Evolutionary conservation across 2,113 vertebrate genomes (phyloP), one percentile per base, ranked within the genome.

Genomic region (Ardeotis arabs): DNA sequence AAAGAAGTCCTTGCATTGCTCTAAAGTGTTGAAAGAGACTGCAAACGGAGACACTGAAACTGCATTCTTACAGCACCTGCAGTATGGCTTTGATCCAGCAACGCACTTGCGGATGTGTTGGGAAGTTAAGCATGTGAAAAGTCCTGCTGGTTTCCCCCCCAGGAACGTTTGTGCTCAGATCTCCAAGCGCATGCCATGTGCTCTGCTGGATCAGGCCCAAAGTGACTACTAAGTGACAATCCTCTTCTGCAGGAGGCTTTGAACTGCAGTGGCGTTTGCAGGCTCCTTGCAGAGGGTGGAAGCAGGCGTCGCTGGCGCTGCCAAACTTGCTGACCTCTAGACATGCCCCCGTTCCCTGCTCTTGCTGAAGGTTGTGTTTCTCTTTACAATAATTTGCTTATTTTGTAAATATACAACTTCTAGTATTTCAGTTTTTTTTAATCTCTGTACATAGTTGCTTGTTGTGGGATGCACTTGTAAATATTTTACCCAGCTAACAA

Each of bases 401-500:
- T 75, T 93, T 92, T 97, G 96, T 98, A 97, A 97, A 94, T 98
- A 98, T 63, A 75, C 72, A 74, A 96, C 96, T 95, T 95, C 92
- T 97, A 96, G 89, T 92, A 91, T 89, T 97, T 97, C 60, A 55
- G 50, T 84, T 97, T 96, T 97, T 97, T 97, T 91, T 82, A 95
- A 98, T 95, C 97, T 97, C 97, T 98, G 97, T 98, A 98, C 97
- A 98, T 98, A 98, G 90, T 90, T 98, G 97, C 97, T 98, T 97
- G 96, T 98, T 97, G 97, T 97, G 97, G 97, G 95, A 98, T 98
- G 91, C 98, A 98, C 97, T 98, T 97, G 96, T 98, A 98, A 98
- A 97, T 98, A 94, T 97, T 97, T 98, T 96, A 96, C 95, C 97
- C 95, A 96, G 91, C 97, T 97, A 98, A 98, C 97, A 98, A 98